Conservation (phyloP, 37 sponge, comb jelly and placozoan species). For the Spongia lamella region DNA sequence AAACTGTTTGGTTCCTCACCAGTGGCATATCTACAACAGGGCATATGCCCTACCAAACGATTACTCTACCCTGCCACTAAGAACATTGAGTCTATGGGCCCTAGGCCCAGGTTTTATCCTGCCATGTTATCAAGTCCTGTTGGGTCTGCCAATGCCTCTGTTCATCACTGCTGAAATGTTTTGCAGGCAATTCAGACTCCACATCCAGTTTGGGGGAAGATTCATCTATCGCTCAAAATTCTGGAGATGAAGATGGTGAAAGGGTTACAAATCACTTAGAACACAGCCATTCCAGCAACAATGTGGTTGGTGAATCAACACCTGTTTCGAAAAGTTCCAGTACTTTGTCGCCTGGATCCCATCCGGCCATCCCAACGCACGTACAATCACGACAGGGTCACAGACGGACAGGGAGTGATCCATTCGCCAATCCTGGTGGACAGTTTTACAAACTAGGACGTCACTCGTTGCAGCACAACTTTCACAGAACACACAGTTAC, state of each 20-base stretch:
- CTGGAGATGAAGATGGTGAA: slow-evolving; percentile 1
- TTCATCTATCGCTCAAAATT: background rate
- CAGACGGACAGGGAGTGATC: slow-evolving; percentile 76
- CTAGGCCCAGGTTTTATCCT: no score
- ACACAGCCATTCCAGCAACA: background rate
- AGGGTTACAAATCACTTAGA: slow-evolving; percentile 6
- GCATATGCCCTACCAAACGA: no score
- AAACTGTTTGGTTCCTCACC: no score
- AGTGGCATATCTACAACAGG: no score
- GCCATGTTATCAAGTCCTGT: background rate
- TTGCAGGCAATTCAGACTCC: background rate
- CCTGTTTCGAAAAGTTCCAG: background rate
- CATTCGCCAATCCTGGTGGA: slow-evolving; percentile 37
- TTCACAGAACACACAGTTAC: background rate
- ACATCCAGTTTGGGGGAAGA: background rate
- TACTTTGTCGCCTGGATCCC: background rate
- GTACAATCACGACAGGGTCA: slow-evolving; percentile 55
- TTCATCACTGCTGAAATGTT: no score
- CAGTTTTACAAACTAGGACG: background rate
- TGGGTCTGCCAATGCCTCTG: slow-evolving; percentile 15
- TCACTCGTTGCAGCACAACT: slow-evolving; percentile 1
- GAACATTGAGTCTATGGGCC: no score
- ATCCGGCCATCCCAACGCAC: slow-evolving; percentile 33
- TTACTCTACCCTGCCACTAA: no score
- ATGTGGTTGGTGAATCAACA: background rate